Conservation (phyloP, 64 coral and sea anemone species). For the Stylophora pistillata region DNA sequence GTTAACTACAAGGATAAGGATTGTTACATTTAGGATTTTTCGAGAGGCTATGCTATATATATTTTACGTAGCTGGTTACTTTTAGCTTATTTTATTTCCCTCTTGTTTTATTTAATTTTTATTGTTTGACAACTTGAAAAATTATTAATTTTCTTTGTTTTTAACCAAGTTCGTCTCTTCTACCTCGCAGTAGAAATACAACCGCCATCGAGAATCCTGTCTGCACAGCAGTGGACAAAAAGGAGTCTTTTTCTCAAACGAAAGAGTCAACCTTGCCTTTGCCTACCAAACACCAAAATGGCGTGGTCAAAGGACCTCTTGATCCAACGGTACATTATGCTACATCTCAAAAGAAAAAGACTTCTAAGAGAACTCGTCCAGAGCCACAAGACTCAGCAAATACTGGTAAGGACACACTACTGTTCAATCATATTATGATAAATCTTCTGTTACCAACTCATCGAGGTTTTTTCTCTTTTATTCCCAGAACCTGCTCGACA, state of each 20-base stretch:
- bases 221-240: conserved; percentile 27
- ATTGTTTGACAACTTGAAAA: too few relatives aligned
- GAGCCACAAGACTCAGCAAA: conserved; percentile 38
- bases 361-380: not conserved
- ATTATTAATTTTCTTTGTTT: too few relatives aligned
- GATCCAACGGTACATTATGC: conserved; percentile 56
- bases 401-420: not conserved
- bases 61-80: too few relatives aligned
- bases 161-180: not conserved
- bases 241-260: not conserved
- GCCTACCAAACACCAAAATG: not conserved
- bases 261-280: not conserved
- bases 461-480: not conserved
- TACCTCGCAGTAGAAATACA: not conserved
- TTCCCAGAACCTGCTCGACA: conserved; percentile 63
- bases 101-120: too few relatives aligned
- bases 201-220: conserved; percentile 9
- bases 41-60: too few relatives aligned
- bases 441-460: not conserved
- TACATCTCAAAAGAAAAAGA: conserved; percentile 56
- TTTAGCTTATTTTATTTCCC: too few relatives aligned
- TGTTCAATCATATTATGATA: too few relatives aligned
- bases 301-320: conserved; percentile 20
- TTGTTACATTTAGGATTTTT: too few relatives aligned
- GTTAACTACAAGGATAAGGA: too few relatives aligned